Percentiles rank a stretch among this genome's conserved stretches.
These are phyloP conservation scores for Typhlichthys eigenmanni DNA, from an alignment of 2,797 vertebrate genomes.

Conservation along the genomic window DNA sequence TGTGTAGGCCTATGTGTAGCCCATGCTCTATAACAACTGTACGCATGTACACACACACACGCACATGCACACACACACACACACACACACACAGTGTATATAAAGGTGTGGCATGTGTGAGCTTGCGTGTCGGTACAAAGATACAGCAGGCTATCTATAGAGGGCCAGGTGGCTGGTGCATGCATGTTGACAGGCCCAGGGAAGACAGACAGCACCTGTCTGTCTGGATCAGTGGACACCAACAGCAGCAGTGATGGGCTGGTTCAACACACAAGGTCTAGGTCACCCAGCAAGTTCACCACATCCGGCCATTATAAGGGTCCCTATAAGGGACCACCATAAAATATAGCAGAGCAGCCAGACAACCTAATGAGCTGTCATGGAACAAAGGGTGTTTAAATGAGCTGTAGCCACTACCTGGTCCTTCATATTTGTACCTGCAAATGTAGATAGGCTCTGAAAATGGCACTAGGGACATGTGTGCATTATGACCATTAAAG, in stretches of 20 bases:
- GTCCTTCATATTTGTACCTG: too few species aligned
- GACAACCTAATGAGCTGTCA: too few species aligned
- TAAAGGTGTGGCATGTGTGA: slow-evolving; percentile 2
- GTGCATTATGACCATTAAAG: too few species aligned
- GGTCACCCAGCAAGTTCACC: neutral
- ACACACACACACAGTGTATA: slow-evolving; percentile 17
- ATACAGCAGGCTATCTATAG: slow-evolving; percentile 71
- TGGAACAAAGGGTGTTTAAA: too few species aligned
- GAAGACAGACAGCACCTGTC: slow-evolving; percentile 69
- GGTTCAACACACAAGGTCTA: neutral
- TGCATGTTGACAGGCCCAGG: slow-evolving; percentile 1
- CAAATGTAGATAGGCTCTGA: too few species aligned
- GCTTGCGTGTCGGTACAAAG: slow-evolving; percentile 5
- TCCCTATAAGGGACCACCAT: too few species aligned
- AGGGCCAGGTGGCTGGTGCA: slow-evolving; percentile 67
- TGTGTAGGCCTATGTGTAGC: neutral
- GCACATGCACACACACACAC: neutral
- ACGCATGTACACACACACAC: neutral
- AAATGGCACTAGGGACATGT: too few species aligned
- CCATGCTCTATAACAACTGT: slow-evolving; percentile 34
- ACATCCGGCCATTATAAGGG: neutral
- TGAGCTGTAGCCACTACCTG: too few species aligned
- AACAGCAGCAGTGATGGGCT: slow-evolving; percentile 42
- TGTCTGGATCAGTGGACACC: slow-evolving; percentile 57
- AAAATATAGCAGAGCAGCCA: too few species aligned